Evolutionary conservation across 2,113 vertebrate species (phyloP), one percentile per base, ranked within the genome.

Genomic region (Sorex araneus): DNA sequence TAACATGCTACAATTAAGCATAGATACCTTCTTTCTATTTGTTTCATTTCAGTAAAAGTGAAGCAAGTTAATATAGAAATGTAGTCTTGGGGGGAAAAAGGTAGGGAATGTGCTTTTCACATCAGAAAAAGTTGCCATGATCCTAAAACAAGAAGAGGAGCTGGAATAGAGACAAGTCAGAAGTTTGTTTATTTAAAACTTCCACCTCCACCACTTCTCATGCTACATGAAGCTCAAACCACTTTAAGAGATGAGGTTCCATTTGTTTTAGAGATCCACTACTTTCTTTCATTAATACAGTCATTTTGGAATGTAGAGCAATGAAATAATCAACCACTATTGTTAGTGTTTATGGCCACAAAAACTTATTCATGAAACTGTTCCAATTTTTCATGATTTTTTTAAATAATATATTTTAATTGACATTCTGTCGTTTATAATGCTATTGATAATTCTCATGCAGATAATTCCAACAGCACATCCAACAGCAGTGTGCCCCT

Each of bases 301-400:
- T 63, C n/a, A 40, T 30, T 45, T 64, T 71, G 50, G 34, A 85
- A 47, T 43, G 19, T 18, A 40, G 73, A 88, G 43, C 18, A 8
- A 54, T 6, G 12, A 57, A 40, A 7, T 28, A 76, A n/a, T 83
- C 63, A 47, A 45, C 76, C 36, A 12, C 67, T 34, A 71, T 23
- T n/a, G 13, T 69, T 45, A 67, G 2, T 66, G 32, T 57, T 75
- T 80, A 64, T 23, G 34, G 57, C 45, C 73, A 10, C 4, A 47
- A 69, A 91, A 91, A 94, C 15, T 32, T 25, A 66, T 50, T 79
- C 90, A 57, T 67, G 28, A 90, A 70, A 25, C 90, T 54, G 69
- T 0, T 64, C 75, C 43, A 25, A 40, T 36, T 74, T 90, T 50
- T 50, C 9, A 6, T 50, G 9, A 50, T 7, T 12, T 50, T 12